Evolutionary conservation across 2,113 vertebrate species (phyloP).

Genomic region (Lamprotornis superbus): DNA sequence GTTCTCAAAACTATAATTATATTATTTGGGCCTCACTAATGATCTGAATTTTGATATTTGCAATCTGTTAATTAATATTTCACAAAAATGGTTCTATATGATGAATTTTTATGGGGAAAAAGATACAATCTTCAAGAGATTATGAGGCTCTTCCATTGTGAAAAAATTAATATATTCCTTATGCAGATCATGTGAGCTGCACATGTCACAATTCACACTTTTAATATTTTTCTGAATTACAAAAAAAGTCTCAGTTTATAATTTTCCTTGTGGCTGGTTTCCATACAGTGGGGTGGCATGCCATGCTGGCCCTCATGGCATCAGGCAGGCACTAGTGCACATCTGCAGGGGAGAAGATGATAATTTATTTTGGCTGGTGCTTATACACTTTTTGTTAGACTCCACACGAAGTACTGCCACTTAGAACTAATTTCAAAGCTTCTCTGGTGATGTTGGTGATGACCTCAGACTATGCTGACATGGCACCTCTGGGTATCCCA

Average conservation of each 20-base stretch:
- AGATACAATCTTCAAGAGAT: background rate
- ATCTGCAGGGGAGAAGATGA: background rate
- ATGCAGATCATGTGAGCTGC: background rate
- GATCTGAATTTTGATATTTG: background rate
- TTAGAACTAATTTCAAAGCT: background rate
- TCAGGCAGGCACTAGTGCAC: background rate
- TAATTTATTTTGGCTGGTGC: background rate
- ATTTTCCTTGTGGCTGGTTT: background rate
- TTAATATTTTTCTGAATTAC: background rate
- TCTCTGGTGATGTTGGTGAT: background rate
- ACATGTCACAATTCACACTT: background rate
- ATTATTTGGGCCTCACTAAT: background rate
- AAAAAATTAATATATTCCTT: background rate
- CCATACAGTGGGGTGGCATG: background rate
- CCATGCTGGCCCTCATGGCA: background rate
- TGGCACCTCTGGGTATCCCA: background rate
- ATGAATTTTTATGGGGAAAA: background rate
- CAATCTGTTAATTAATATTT: background rate
- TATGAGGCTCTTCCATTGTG: background rate
- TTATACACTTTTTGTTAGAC: background rate
- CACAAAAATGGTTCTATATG: background rate
- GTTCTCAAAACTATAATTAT: background rate
- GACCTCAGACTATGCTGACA: background rate
- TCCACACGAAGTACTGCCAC: background rate
- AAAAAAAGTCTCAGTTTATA: background rate